Evolutionary conservation across 2,888 invertebrate species (phyloP), one percentile per base, ranked within the genome.

Genomic region (Bombylius major): DNA sequence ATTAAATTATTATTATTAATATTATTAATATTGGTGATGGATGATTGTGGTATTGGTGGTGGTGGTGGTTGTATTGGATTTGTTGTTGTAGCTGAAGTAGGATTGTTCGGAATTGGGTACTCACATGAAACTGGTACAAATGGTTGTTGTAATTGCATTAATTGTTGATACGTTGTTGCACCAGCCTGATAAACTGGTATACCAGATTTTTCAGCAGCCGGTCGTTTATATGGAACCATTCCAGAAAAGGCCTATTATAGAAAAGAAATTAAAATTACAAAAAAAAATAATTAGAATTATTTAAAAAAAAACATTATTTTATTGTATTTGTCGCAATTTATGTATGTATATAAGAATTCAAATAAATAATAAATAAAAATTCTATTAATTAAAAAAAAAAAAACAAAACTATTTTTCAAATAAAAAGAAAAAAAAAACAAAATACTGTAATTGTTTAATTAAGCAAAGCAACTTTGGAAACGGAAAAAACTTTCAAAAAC

Each of bases 91-190:
- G 66, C 64, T 64, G 67, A 64, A 65, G 63, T 65, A 64, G 66
- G 65, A 64, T 64, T 66, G 23, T 23, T 23, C 23, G 23, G 23
- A 23, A 23, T 23, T 65, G 67, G 67, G 87, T 89, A 92, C 93
- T 95, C 93, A 94, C 93, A 94, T 89, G 94, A 92, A 82, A 93
- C 92, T 85, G 93, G 92, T 86, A 93, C 92, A 82, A 91, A 93
- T 77, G 92, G 93, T 84, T 92, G 91, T 71, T 81, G 80, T 71
- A 90, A 83, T 81, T 91, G 91, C 86, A 94, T 88, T 78, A 94
- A 84, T 79, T 94, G 94, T 79, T 94, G 93, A 80, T 92, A 90
- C 72, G 90, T 89, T 70, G 88, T 88, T 73, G 87, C 87, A 72
- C 85, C 84, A 73, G 93, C 91, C 78, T 92, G 92, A 81, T 94